Percentiles rank a stretch among this genome's conserved stretches.
phyloP scores from a whole-genome alignment of 2,797 vertebrate genomes.

The Rousettus madagascariensis region DNA sequence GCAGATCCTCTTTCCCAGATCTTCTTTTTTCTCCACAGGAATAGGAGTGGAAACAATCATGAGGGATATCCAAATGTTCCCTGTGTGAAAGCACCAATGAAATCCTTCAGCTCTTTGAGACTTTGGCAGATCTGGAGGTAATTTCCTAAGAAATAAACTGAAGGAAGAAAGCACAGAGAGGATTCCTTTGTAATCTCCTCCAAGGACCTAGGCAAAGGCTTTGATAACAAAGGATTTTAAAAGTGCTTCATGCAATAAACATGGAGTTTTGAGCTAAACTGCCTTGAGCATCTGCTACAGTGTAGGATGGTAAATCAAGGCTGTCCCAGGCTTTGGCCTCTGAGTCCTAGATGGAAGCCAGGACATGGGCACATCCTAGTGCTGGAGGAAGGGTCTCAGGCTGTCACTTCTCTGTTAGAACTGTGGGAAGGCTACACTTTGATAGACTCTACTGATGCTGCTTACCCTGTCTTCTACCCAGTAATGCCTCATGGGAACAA shows the following conservation, averaged over 20 bases:
- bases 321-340: neutral
- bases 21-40: constrained; percentile 79
- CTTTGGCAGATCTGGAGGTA: constrained; percentile 88
- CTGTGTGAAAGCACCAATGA: constrained; percentile 87
- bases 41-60: constrained; percentile 83
- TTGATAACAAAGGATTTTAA: constrained; percentile 16
- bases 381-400: neutral
- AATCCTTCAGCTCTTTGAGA: constrained; percentile 87
- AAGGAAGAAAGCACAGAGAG: neutral
- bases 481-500: neutral
- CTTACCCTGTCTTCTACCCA: neutral
- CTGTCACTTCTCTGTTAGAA: neutral
- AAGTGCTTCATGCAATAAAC: neutral
- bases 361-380: too few relatives aligned
- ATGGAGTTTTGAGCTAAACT: neutral
- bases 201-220: constrained; percentile 9
- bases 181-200: constrained; percentile 42
- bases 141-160: constrained; percentile 44
- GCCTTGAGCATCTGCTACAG: neutral
- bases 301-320: neutral
- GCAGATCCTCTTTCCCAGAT: neutral
- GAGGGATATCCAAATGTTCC: constrained; percentile 87
- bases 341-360: neutral
- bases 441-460: neutral
- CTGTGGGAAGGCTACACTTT: neutral